These are phyloP conservation scores for Ectropis crepuscularia DNA, from an alignment of 2,888 invertebrate genomes.

Conservation along the genomic window DNA sequence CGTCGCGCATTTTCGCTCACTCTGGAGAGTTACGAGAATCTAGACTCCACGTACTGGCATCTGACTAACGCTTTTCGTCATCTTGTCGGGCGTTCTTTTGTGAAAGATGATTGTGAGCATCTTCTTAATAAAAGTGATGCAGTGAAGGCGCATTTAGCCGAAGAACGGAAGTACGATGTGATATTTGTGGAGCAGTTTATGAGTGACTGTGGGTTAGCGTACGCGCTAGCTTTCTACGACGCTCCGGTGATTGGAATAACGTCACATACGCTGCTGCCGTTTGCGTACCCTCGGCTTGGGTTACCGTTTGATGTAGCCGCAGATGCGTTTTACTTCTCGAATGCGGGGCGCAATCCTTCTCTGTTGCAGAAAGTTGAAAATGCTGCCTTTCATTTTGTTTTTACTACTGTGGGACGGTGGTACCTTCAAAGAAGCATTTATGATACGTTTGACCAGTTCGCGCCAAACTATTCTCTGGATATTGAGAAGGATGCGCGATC, in stretches of 20 bases:
- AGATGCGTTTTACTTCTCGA: constrained; percentile 75
- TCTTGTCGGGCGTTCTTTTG: constrained; percentile 25
- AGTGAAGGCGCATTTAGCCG: constrained; percentile 52
- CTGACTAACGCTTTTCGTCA: constrained; percentile 27
- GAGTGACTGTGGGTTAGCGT: constrained; percentile 72
- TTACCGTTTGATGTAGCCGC: constrained; percentile 77
- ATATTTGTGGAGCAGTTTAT: constrained; percentile 78
- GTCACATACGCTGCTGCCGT: constrained; percentile 78
- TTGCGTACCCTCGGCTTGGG: constrained; percentile 74
- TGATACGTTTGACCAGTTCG: constrained; percentile 61
- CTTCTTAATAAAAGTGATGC: constrained; percentile 51
- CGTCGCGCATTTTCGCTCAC: constrained; percentile 1
- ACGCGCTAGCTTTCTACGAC: constrained; percentile 63
- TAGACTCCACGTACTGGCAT: constrained; percentile 48
- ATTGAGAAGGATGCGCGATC: constrained; percentile 74
- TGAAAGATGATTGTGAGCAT: constrained; percentile 55
- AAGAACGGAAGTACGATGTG: constrained; percentile 66
- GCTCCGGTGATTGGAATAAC: constrained; percentile 82
- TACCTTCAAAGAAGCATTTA: constrained; percentile 62
- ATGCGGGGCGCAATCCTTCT: constrained; percentile 57
- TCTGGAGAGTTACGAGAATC: constrained; percentile 49
- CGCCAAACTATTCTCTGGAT: constrained; percentile 73
- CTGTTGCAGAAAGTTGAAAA: constrained; percentile 57
- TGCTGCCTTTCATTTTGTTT: constrained; percentile 50
- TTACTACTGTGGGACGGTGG: constrained; percentile 52